phyloP scores from a whole-genome alignment of 2,888 invertebrate genomes.

The Lepidocyrtinus sp. region DNA sequence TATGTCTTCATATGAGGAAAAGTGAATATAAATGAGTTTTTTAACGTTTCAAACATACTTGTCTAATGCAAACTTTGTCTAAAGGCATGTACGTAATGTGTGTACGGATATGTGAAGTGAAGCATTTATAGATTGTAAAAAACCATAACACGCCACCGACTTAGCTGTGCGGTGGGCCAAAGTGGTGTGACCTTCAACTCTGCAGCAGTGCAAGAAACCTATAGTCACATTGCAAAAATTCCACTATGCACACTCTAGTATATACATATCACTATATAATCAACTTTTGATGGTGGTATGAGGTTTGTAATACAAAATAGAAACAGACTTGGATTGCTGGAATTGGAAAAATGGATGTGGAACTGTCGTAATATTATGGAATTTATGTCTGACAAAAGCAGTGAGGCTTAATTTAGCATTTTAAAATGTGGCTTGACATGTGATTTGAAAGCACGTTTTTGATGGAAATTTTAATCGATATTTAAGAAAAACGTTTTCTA shows the following conservation, averaged over 20 bases:
- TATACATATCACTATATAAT: too few relatives aligned
- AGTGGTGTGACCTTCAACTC: slow-evolving; percentile 49
- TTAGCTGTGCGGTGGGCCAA: neutral
- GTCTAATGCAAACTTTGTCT: neutral
- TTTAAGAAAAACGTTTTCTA: too few relatives aligned
- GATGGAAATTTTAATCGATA: too few relatives aligned
- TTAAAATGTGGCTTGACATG: too few relatives aligned
- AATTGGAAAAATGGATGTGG: slow-evolving; percentile 15
- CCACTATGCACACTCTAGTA: too few relatives aligned
- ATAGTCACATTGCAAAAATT: too few relatives aligned
- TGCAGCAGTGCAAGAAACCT: slow-evolving; percentile 21
- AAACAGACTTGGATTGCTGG: neutral
- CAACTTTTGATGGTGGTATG: slow-evolving; percentile 19
- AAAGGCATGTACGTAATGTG: neutral
- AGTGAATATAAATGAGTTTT: neutral
- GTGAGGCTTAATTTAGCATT: too few relatives aligned
- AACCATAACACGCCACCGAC: neutral
- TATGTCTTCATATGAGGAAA: too few relatives aligned
- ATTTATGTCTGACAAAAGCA: neutral
- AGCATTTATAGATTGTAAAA: neutral
- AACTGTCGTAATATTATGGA: neutral
- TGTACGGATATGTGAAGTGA: neutral
- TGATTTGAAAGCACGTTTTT: too few relatives aligned
- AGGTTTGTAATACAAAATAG: neutral
- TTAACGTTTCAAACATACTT: neutral